These are phyloP conservation scores for Tupaia tana DNA, from an alignment of 2,113 vertebrate genomes.

Conservation along the genomic window DNA sequence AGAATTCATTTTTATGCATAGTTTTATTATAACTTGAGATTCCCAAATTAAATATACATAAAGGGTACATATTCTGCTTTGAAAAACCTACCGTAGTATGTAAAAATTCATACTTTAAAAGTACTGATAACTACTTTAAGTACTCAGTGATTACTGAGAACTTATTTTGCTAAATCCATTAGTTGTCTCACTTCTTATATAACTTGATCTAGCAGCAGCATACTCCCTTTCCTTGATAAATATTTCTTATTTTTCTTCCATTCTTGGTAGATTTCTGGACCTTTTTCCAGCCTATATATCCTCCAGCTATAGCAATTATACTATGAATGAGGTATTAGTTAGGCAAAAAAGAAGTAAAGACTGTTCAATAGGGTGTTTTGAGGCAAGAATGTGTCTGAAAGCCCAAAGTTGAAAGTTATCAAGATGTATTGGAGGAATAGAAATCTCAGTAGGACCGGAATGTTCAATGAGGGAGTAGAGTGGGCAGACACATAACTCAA, in stretches of 20 bases:
- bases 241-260: constrained; percentile 12
- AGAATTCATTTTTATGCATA: background rate
- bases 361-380: background rate
- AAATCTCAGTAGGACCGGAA: background rate
- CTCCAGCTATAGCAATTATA: background rate
- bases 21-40: background rate
- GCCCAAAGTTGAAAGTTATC: background rate
- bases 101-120: constrained; percentile 12
- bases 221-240: background rate
- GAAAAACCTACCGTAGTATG: background rate
- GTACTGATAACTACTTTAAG: background rate
- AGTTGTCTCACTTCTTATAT: background rate
- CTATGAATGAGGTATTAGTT: background rate
- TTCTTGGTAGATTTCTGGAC: background rate
- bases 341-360: background rate
- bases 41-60: background rate
- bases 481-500: background rate
- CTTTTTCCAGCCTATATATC: background rate
- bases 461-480: background rate
- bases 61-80: background rate
- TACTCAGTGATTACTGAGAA: background rate
- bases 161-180: background rate
- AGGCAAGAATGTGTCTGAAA: background rate
- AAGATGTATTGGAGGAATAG: background rate
- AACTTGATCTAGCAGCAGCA: background rate